phyloP scores from a whole-genome alignment of 2,113 vertebrate genomes.

The Axis porcinus region DNA sequence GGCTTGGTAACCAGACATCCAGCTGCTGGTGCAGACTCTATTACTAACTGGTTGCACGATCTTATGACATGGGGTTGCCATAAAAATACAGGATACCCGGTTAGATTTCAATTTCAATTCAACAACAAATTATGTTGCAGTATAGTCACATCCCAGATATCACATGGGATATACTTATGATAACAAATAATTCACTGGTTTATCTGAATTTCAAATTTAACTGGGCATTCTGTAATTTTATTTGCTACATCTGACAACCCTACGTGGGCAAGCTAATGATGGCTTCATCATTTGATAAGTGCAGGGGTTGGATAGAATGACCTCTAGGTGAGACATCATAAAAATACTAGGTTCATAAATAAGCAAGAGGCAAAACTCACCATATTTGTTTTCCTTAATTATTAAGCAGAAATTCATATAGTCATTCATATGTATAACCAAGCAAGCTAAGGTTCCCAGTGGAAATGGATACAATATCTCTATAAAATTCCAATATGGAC shows the following conservation, averaged over 20 bases:
- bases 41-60: neutral
- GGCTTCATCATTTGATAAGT: neutral
- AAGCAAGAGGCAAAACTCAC: neutral
- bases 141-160: neutral
- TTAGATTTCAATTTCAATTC: neutral
- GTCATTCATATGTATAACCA: neutral
- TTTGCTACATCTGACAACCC: neutral
- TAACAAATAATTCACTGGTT: neutral
- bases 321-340: neutral
- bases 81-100: neutral
- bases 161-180: neutral
- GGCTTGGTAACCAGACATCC: neutral
- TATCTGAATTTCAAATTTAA: constrained; percentile 41
- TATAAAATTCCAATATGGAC: neutral
- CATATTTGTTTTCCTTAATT: neutral
- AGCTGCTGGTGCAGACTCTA: neutral
- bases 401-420: neutral
- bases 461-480: neutral
- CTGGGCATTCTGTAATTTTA: neutral
- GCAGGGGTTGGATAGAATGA: neutral
- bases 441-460: neutral
- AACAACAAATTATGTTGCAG: neutral
- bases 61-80: neutral
- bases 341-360: neutral
- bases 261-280: neutral